Evolutionary conservation across 1,140 invertebrate genomes (phyloP).

Genomic region (Stegodyphus dumicola): DNA sequence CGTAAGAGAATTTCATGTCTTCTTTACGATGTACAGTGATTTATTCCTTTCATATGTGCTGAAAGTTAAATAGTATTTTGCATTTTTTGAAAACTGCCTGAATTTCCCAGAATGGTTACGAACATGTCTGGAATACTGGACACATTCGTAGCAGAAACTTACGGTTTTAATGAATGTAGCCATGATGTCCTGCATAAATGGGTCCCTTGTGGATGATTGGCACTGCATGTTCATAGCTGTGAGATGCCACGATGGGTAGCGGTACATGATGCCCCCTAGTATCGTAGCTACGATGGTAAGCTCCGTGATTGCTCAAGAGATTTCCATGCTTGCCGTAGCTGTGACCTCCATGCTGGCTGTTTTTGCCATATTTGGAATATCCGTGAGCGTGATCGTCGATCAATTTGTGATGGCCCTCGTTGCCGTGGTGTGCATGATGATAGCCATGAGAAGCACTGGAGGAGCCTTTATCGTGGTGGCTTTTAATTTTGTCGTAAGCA

Average conservation of each 20-base stretch:
- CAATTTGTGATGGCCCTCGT: conserved; percentile 14
- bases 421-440: conserved; percentile 26
- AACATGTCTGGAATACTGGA: too few relatives aligned
- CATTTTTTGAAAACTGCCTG: too few relatives aligned
- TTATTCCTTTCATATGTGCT: too few relatives aligned
- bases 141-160: neutral
- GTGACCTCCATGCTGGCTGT: conserved; percentile 19
- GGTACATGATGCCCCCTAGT: conserved; percentile 1
- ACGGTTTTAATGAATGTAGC: conserved; percentile 23
- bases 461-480: conserved; percentile 40
- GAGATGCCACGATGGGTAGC: neutral
- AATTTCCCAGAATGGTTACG: too few relatives aligned
- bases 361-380: conserved; percentile 26
- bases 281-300: conserved; percentile 30
- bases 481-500: conserved; percentile 43
- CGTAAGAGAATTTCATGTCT: too few relatives aligned
- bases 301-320: neutral
- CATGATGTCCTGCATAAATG: conserved; percentile 15
- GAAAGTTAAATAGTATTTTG: too few relatives aligned
- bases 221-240: neutral
- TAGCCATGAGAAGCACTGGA: conserved; percentile 11
- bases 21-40: too few relatives aligned
- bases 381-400: conserved; percentile 9
- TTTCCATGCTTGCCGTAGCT: conserved; percentile 12
- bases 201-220: neutral